A percentile compares a stretch with the other conserved stretches of the same genome.
Conservation (phyloP, 2,888 invertebrate species). For the Hyppa rectilinea region DNA sequence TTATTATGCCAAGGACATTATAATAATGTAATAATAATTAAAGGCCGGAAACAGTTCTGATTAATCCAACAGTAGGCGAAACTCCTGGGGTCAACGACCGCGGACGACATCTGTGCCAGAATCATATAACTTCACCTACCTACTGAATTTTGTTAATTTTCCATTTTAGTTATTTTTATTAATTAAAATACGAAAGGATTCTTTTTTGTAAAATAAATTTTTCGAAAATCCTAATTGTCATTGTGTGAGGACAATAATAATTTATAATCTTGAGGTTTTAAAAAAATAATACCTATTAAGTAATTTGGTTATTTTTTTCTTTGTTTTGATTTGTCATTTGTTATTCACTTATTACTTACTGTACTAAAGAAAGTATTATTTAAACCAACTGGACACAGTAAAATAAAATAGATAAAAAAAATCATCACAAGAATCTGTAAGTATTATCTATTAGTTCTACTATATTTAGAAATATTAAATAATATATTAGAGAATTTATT, state of each 20-base stretch:
- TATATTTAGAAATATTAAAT: no score
- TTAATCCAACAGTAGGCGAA: constrained; percentile 54
- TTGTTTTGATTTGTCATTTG: not conserved
- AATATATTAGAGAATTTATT: not conserved
- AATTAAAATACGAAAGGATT: not conserved
- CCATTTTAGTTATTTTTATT: constrained; percentile 23
- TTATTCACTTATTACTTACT: not conserved
- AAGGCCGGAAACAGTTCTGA: constrained; percentile 41
- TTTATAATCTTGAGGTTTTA: not conserved
- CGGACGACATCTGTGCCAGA: constrained; percentile 75
- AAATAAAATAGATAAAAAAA: not conserved
- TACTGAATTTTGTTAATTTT: constrained; percentile 30
- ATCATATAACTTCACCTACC: constrained; percentile 44
- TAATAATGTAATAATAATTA: constrained; percentile 32
- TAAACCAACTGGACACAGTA: not conserved
- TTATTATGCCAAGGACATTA: constrained; percentile 20
- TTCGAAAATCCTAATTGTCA: not conserved
- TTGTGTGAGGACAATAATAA: not conserved
- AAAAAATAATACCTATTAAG: not conserved
- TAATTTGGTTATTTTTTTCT: not conserved
- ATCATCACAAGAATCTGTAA: not conserved
- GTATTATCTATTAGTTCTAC: not conserved
- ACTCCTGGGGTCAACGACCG: constrained; percentile 74
- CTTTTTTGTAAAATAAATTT: not conserved
- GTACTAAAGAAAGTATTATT: not conserved